A percentile compares a stretch with the other conserved stretches of the same genome.
Evolutionary conservation across 2,888 invertebrate species (phyloP).

Genomic region (Cyaniris semiargus): DNA sequence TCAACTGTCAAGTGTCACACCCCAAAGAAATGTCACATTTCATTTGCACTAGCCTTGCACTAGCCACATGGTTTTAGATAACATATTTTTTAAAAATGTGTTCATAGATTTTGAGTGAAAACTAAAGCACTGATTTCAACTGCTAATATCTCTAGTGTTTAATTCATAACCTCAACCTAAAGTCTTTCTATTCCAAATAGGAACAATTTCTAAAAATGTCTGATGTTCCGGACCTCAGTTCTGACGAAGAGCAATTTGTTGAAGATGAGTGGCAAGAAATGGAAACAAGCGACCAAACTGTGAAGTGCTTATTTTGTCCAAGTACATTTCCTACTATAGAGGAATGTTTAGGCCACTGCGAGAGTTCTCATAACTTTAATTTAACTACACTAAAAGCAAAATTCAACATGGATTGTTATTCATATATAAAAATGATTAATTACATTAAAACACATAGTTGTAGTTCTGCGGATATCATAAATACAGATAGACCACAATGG

Average conservation of each 20-base stretch:
- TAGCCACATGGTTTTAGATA: constrained; percentile 49
- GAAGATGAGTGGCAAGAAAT: constrained; percentile 78
- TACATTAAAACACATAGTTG: constrained; percentile 85
- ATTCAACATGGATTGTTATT: constrained; percentile 90
- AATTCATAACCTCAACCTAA: background rate
- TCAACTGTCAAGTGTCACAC: background rate
- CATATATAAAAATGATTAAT: constrained; percentile 90
- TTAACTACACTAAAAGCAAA: constrained; percentile 83
- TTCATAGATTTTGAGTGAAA: background rate
- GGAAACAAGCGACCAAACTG: constrained; percentile 63
- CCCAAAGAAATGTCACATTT: constrained; percentile 31
- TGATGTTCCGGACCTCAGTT: constrained; percentile 74
- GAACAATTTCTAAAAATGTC: constrained; percentile 52
- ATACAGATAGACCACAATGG: constrained; percentile 82
- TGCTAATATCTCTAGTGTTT: background rate
- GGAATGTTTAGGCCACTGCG: constrained; percentile 84
- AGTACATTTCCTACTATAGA: constrained; percentile 81
- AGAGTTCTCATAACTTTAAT: constrained; percentile 83
- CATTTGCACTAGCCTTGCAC: constrained; percentile 34
- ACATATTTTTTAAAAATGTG: background rate
- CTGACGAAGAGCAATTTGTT: constrained; percentile 72
- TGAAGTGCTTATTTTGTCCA: constrained; percentile 87
- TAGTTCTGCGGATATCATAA: constrained; percentile 77
- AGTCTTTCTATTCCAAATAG: background rate
- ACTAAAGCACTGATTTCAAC: background rate